A percentile compares a stretch with the other conserved stretches of the same genome.
Evolutionary conservation across 2,888 invertebrate species (phyloP).

Genomic region (Hedychridium roseum): DNA sequence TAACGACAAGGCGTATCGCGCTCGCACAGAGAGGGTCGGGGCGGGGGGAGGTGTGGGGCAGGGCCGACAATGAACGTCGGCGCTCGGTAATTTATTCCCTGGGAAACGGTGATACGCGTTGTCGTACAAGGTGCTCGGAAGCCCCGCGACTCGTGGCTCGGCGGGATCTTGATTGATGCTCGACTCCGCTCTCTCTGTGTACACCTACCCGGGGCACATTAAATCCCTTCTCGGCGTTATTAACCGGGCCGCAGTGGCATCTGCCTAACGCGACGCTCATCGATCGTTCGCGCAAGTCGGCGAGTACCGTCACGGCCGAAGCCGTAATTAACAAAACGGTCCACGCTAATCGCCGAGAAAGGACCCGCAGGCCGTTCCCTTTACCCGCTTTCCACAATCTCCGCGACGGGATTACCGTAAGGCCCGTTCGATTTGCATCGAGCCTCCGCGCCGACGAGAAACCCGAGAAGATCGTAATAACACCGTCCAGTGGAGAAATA

Average conservation of each 20-base stretch:
- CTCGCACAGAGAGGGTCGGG: too few relatives aligned
- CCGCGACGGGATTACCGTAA: too few relatives aligned
- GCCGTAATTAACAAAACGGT: too few relatives aligned
- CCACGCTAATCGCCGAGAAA: too few relatives aligned
- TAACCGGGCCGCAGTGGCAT: conserved; percentile 29
- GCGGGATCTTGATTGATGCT: conserved; percentile 43
- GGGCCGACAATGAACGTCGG: conserved; percentile 23
- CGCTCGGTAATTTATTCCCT: conserved; percentile 35
- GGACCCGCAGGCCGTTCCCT: too few relatives aligned
- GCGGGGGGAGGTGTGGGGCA: background rate
- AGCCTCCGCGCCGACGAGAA: too few relatives aligned
- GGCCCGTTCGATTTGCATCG: too few relatives aligned
- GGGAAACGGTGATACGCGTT: conserved; percentile 29
- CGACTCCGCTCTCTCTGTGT: conserved; percentile 26
- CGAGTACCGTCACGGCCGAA: conserved; percentile 3
- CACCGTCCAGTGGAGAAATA: too few relatives aligned
- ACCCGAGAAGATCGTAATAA: too few relatives aligned
- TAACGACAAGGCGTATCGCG: conserved; percentile 11
- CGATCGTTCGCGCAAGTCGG: conserved; percentile 4
- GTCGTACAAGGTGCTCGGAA: conserved; percentile 14
- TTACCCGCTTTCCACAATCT: too few relatives aligned
- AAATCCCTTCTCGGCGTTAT: conserved; percentile 46
- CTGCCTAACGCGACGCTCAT: conserved; percentile 26
- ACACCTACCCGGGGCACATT: conserved; percentile 38
- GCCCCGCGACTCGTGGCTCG: conserved; percentile 20